A percentile compares a stretch with the other conserved stretches of the same genome.
Conservation (phyloP, 2,888 invertebrate genomes). For the Athalia circularis region DNA sequence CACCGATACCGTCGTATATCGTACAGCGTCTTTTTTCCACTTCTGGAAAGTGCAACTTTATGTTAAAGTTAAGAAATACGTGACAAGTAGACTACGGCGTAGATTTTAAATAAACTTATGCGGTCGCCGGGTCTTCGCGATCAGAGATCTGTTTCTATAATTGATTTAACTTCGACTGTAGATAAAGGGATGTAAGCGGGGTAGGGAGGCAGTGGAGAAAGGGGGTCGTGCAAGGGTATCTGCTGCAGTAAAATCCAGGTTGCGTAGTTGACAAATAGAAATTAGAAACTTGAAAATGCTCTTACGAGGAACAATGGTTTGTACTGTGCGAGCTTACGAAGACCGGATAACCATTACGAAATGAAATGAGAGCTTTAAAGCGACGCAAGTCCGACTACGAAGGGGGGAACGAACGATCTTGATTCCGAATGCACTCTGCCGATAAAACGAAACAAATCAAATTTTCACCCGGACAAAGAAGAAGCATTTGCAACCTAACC, state of each 20-base stretch:
- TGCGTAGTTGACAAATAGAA: constrained; percentile 29
- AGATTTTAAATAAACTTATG: constrained; percentile 10
- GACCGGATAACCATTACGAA: constrained; percentile 19
- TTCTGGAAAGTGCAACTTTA: constrained; percentile 36
- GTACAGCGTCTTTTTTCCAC: background rate
- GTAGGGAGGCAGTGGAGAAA: background rate
- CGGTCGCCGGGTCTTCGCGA: background rate
- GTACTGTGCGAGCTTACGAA: background rate
- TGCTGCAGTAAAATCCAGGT: too few relatives aligned
- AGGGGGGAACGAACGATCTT: background rate
- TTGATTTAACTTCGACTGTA: constrained; percentile 33
- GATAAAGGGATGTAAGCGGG: background rate
- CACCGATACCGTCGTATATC: background rate
- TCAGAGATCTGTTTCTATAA: constrained; percentile 41
- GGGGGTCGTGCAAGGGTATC: background rate
- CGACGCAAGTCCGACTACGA: constrained; percentile 18
- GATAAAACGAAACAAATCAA: constrained; percentile 61
- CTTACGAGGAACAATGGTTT: constrained; percentile 30
- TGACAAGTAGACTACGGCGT: constrained; percentile 22
- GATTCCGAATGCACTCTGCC: constrained; percentile 53
- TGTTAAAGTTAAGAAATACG: constrained; percentile 40
- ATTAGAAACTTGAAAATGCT: constrained; percentile 44
- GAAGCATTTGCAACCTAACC: constrained; percentile 41
- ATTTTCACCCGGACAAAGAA: constrained; percentile 45
- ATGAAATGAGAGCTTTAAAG: constrained; percentile 1